phyloP scores from a whole-genome alignment of 2,888 invertebrate genomes.

The Pycnomerus fuliginosus region DNA sequence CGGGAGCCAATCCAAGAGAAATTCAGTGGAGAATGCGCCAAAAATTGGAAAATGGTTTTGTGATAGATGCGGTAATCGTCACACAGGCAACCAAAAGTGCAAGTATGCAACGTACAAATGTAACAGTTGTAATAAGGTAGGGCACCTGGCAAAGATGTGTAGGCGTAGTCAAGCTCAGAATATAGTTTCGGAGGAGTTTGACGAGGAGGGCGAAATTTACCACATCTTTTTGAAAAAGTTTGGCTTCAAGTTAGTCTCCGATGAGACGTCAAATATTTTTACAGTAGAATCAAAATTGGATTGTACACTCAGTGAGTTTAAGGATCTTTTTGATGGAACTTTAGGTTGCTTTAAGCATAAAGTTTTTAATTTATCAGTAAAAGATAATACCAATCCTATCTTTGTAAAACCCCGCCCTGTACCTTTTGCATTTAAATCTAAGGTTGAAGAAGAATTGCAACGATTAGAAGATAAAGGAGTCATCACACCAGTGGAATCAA shows the following conservation, averaged over 20 bases:
- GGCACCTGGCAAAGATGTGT: conserved; percentile 21
- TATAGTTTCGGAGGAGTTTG: neutral
- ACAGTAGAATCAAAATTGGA: no score
- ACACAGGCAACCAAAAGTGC: conserved; percentile 3
- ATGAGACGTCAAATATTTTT: conserved; percentile 33
- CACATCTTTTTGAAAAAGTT: conserved; percentile 2
- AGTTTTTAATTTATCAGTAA: conserved; percentile 1
- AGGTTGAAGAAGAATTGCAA: conserved; percentile 25
- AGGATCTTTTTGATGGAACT: conserved; percentile 3
- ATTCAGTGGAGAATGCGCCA: no score
- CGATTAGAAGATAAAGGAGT: conserved; percentile 34
- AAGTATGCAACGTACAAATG: conserved; percentile 9
- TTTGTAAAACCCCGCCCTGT: conserved; percentile 32
- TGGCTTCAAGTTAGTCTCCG: neutral
- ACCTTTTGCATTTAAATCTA: conserved; percentile 33
- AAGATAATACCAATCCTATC: conserved; percentile 1
- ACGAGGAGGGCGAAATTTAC: neutral
- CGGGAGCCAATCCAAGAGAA: neutral
- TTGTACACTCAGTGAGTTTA: conserved; percentile 34
- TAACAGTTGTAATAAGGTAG: conserved; percentile 14
- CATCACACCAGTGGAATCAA: conserved; percentile 25
- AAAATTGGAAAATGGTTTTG: conserved; percentile 1
- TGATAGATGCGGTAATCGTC: conserved; percentile 6
- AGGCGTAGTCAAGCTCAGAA: conserved; percentile 6
- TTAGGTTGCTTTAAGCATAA: conserved; percentile 8